Conservation (phyloP, 2,113 vertebrate species). For the Malurus melanocephalus region DNA sequence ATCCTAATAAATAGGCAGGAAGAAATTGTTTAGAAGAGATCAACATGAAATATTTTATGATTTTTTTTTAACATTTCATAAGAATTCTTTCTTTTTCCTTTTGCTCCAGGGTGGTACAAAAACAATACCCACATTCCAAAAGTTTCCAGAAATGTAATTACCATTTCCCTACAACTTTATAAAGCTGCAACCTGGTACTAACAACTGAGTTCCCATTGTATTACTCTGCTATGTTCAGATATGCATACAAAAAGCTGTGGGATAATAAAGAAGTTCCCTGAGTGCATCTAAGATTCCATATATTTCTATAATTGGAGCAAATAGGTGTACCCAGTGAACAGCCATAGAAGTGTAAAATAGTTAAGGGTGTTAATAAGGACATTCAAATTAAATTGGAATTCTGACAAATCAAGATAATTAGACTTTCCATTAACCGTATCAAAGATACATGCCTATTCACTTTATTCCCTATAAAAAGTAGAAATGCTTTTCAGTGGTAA, state of each 20-base stretch:
- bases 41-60: not conserved
- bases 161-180: not conserved
- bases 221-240: not conserved
- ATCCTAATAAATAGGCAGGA: not conserved
- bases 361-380: not conserved
- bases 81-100: not conserved
- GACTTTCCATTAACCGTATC: constrained; percentile 63
- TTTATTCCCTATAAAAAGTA: constrained; percentile 74
- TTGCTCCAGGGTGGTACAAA: not conserved
- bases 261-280: not conserved
- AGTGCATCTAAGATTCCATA: not conserved
- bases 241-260: not conserved
- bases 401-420: constrained; percentile 43
- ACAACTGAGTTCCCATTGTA: not conserved
- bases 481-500: not conserved
- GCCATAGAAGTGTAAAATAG: not conserved
- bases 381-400: constrained; percentile 11
- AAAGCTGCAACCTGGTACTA: not conserved
- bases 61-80: not conserved
- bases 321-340: not conserved
- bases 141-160: not conserved
- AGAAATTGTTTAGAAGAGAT: not conserved
- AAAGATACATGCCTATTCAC: constrained; percentile 75
- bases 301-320: not conserved
- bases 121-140: not conserved